Percentiles rank a stretch among this genome's conserved stretches.
Evolutionary conservation across 2,888 invertebrate genomes (phyloP).

Genomic region (Galeopsomyia nigrocyanea): DNA sequence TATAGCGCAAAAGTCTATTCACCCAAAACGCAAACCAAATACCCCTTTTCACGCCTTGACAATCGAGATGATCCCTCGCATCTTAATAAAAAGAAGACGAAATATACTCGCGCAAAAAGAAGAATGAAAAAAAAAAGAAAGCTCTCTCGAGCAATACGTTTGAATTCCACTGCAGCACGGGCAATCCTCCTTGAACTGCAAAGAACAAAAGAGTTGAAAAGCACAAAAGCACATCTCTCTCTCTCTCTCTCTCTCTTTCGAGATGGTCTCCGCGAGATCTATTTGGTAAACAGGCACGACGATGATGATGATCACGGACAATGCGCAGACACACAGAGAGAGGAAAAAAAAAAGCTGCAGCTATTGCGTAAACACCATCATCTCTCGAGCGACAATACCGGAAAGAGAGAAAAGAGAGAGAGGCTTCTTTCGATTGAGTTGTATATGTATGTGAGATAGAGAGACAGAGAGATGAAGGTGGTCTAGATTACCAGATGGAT

Average conservation of each 20-base stretch:
- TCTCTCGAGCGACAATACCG: slow-evolving; percentile 54
- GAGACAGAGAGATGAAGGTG: background rate
- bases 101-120: too few species aligned
- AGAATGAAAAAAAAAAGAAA: too few species aligned
- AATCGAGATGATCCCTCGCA: too few species aligned
- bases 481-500: slow-evolving; percentile 21
- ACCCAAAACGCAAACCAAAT: too few species aligned
- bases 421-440: background rate
- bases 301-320: slow-evolving; percentile 57
- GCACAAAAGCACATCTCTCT: slow-evolving; percentile 59
- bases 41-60: too few species aligned
- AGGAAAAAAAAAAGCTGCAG: slow-evolving; percentile 51
- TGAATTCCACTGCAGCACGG: too few species aligned
- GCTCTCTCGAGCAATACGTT: too few species aligned
- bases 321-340: slow-evolving; percentile 65
- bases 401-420: slow-evolving; percentile 43
- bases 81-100: too few species aligned
- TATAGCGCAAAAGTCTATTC: too few species aligned
- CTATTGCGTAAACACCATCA: slow-evolving; percentile 69
- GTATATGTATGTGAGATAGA: background rate
- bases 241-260: slow-evolving; percentile 17
- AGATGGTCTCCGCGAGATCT: slow-evolving; percentile 53
- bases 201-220: slow-evolving; percentile 62
- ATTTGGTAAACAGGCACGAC: slow-evolving; percentile 61
- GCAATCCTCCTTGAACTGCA: slow-evolving; percentile 31